A percentile compares a stretch with the other conserved stretches of the same genome.
Evolutionary conservation across 2,797 vertebrate genomes (phyloP).

Genomic region (Esox lucius): DNA sequence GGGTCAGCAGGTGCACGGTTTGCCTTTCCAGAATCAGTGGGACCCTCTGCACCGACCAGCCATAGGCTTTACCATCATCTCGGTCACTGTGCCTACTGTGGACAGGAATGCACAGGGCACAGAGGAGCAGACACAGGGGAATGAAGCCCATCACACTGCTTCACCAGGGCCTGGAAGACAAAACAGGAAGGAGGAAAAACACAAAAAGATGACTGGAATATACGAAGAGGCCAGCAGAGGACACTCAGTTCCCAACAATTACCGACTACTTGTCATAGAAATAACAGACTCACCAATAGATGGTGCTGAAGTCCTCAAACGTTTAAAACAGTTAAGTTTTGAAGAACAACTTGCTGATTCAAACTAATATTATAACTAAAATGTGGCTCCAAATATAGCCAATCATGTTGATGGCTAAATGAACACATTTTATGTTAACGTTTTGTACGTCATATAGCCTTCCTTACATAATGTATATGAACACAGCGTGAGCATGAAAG

Average conservation of each 20-base stretch:
- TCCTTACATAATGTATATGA: background rate
- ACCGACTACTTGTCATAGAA: background rate
- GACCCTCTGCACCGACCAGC: conserved; percentile 76
- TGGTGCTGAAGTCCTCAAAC: background rate
- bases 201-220: background rate
- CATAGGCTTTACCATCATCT: conserved; percentile 60
- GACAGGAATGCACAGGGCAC: conserved; percentile 44
- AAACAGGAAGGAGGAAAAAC: conserved; percentile 10
- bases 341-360: too few relatives aligned
- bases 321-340: background rate
- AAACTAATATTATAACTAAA: too few relatives aligned
- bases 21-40: conserved; percentile 77
- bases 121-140: conserved; percentile 70
- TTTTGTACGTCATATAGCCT: too few relatives aligned
- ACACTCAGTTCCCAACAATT: conserved; percentile 11
- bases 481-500: background rate
- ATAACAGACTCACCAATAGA: background rate
- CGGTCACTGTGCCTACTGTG: conserved; percentile 1
- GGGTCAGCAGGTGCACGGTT: conserved; percentile 73
- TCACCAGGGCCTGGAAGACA: conserved; percentile 59
- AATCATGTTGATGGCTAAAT: too few relatives aligned
- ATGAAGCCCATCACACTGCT: conserved; percentile 70
- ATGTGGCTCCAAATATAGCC: background rate
- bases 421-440: too few relatives aligned
- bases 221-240: conserved; percentile 51